A percentile compares a stretch with the other conserved stretches of the same genome.
These are phyloP conservation scores for Bos javanicus DNA, from an alignment of 2,113 vertebrate genomes.

Conservation along the genomic window DNA sequence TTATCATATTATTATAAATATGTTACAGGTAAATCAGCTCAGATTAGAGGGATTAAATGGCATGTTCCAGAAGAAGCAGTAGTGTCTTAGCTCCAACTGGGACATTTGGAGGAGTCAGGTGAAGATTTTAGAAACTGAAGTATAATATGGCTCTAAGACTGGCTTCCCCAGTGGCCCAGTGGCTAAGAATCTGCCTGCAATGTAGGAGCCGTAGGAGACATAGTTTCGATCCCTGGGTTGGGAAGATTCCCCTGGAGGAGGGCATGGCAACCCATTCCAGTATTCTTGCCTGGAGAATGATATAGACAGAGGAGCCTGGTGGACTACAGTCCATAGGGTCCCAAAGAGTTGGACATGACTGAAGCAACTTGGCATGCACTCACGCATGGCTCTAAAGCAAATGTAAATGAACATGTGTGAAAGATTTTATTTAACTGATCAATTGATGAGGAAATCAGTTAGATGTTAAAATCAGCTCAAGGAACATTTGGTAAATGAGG, in stretches of 20 bases:
- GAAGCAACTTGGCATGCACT: neutral
- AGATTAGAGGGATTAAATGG: neutral
- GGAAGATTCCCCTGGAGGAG: neutral
- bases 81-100: neutral
- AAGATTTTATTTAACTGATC: neutral
- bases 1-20: neutral
- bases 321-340: neutral
- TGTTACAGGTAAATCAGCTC: neutral
- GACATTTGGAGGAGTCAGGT: neutral
- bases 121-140: neutral
- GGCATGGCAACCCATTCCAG: neutral
- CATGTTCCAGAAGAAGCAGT: neutral
- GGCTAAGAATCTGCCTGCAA: neutral
- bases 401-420: neutral
- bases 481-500: neutral
- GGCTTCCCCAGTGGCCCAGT: neutral
- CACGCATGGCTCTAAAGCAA: neutral
- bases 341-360: neutral
- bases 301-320: neutral
- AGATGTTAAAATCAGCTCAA: neutral
- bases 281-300: neutral
- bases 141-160: neutral
- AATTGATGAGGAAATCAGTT: neutral
- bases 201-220: neutral
- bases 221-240: neutral